Percentiles rank a stretch among this genome's conserved stretches.
phyloP scores from a whole-genome alignment of 1,140 invertebrate genomes.

The Eueides isabella region DNA sequence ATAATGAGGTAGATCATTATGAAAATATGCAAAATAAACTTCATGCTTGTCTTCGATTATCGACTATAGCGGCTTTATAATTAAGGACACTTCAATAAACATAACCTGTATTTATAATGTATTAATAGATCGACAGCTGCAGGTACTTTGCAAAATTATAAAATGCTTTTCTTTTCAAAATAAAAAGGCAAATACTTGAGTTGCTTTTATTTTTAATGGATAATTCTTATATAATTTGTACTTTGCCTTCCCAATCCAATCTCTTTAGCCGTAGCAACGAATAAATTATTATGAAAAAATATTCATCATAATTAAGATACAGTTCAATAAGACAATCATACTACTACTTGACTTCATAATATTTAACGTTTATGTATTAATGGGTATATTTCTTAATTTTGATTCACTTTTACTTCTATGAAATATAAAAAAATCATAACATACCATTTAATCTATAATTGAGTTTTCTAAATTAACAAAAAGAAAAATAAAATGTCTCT shows the following conservation, averaged over 20 bases:
- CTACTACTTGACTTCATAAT: neutral
- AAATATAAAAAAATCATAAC: neutral
- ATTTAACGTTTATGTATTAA: neutral
- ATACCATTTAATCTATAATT: neutral
- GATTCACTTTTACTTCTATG: neutral
- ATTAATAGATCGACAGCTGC: constrained; percentile 19
- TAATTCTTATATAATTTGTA: no score
- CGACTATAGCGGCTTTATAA: constrained; percentile 8
- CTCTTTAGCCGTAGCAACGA: no score
- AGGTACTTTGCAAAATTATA: neutral
- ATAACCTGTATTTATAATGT: constrained; percentile 17
- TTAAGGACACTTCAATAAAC: constrained; percentile 16
- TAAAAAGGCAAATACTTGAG: no score
- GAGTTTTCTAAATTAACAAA: neutral
- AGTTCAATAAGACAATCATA: neutral
- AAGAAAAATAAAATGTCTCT: neutral
- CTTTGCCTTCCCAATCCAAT: no score
- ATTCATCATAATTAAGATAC: no score
- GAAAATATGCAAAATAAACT: neutral
- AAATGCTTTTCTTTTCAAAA: neutral
- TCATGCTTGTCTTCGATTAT: neutral
- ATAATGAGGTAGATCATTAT: neutral
- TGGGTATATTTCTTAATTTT: neutral
- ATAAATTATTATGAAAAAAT: no score
- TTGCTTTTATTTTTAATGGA: no score